Conservation (phyloP, 1,140 invertebrate genomes). For the Bombus sylvicola region DNA sequence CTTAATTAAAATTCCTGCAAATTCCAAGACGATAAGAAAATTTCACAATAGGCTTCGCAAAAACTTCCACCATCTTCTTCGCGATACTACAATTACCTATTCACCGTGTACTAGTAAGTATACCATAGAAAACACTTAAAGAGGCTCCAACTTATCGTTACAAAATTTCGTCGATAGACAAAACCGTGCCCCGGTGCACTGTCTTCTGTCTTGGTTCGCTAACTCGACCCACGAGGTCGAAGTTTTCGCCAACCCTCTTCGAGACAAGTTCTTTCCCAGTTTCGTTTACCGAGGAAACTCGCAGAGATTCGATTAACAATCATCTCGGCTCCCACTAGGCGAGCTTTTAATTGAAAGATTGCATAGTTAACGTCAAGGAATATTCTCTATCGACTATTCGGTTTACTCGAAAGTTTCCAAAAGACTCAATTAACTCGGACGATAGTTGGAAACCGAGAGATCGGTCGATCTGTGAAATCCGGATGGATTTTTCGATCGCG, state of each 20-base stretch:
- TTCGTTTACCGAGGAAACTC: conserved; percentile 25
- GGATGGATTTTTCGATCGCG: neutral
- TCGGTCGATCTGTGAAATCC: neutral
- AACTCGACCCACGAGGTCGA: neutral
- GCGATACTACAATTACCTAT: neutral
- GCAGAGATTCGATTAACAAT: conserved; percentile 27
- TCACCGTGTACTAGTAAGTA: neutral
- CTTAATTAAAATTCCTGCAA: neutral
- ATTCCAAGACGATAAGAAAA: neutral
- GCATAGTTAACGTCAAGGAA: neutral
- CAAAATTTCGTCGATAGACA: conserved; percentile 15
- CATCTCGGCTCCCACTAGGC: neutral
- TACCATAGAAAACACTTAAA: neutral
- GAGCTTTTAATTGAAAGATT: conserved; percentile 17
- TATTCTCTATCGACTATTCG: neutral
- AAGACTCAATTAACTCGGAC: neutral
- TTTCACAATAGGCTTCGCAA: too few species aligned
- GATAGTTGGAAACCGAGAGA: neutral
- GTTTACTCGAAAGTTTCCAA: neutral
- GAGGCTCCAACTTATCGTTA: neutral
- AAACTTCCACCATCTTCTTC: neutral
- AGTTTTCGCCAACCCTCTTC: conserved; percentile 1
- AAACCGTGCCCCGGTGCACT: neutral
- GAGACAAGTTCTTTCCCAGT: conserved; percentile 22
- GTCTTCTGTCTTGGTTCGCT: too few species aligned